Base-by-base conservation (phyloP, 2,888 invertebrate genomes). In the Biston betularia region DNA sequence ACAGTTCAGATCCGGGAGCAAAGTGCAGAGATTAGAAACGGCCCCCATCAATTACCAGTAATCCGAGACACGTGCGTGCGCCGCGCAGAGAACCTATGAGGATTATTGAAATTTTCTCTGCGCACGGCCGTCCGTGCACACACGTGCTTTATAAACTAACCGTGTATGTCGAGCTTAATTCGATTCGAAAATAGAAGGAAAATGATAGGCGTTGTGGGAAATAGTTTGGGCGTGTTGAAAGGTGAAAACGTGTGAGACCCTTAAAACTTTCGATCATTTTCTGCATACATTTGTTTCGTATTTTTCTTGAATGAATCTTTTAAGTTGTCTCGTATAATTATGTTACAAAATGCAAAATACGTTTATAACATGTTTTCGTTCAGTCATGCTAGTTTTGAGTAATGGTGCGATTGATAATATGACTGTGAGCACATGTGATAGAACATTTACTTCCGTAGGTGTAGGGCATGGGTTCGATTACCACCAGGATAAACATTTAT, bases 21-120 rank as follows among this genome's bases (percentile, higher is more conserved):
- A 88, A 91, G 90, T 89, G 91, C 89, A 88, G 87, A 91, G 92
- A 92, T 93, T 92, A 93, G 90, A 86, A 86, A 83, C 81, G 79
- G 86, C 80, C 82, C 84, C 89, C 92, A 92, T 92, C 91, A 92
- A 92, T 92, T 92, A 92, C 87, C 78, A 74, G 83, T 92, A 92
- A 93, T 89, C 92, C 93, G 81, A 77, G 81, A 78, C 91, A 89
- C 92, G 93, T 92, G 92, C 89, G 89, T 83, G 71, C 81, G 77
- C 86, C 83, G 83, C 83, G 79, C 82, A 83, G 82, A 84, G 84
- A 90, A 90, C 88, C 89, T 87, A 89, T 83, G 77, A 84, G 88
- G 89, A 92, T 90, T 90, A 90, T 89, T 89, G 85, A 88, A 89
- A 89, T 88, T 89, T 86, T 87, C 86, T 82, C 81, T 83, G 80